Conservation (phyloP, 1,140 invertebrate species). For the Hyles euphorbiae region DNA sequence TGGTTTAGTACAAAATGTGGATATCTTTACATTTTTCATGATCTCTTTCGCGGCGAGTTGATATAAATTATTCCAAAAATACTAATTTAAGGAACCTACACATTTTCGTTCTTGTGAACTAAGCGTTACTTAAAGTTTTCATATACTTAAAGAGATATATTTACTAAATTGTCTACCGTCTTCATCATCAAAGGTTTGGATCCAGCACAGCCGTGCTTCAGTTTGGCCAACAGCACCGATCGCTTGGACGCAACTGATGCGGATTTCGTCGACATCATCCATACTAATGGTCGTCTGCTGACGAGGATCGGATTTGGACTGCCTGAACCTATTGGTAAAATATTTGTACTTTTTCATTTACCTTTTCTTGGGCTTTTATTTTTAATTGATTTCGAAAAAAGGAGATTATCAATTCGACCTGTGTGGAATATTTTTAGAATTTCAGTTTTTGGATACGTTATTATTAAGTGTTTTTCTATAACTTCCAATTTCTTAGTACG, state of each 20-base stretch:
- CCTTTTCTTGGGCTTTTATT: too few species aligned
- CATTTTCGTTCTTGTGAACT: neutral
- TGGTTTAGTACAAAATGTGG: too few species aligned
- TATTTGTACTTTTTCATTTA: neutral
- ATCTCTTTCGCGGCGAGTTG: neutral
- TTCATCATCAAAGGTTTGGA: slow-evolving; percentile 71
- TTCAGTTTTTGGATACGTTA: too few species aligned
- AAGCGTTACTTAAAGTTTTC: neutral
- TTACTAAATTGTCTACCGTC: too few species aligned
- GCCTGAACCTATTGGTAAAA: slow-evolving; percentile 72
- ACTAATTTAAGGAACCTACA: too few species aligned
- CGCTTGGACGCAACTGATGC: slow-evolving; percentile 78
- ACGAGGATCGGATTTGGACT: slow-evolving; percentile 75
- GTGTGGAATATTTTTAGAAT: too few species aligned
- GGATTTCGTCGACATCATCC: slow-evolving; percentile 80
- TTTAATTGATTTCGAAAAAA: too few species aligned
- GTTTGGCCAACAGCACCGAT: slow-evolving; percentile 55
- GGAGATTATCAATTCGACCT: too few species aligned
- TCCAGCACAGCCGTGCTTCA: slow-evolving; percentile 81
- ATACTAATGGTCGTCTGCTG: slow-evolving; percentile 76
- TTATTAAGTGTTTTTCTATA: too few species aligned
- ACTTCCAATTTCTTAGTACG: too few species aligned
- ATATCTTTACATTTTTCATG: neutral
- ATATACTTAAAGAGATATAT: neutral
- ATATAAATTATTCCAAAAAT: neutral